These are phyloP conservation scores for Grantiella picta DNA, from an alignment of 2,113 vertebrate genomes.

Conservation along the genomic window DNA sequence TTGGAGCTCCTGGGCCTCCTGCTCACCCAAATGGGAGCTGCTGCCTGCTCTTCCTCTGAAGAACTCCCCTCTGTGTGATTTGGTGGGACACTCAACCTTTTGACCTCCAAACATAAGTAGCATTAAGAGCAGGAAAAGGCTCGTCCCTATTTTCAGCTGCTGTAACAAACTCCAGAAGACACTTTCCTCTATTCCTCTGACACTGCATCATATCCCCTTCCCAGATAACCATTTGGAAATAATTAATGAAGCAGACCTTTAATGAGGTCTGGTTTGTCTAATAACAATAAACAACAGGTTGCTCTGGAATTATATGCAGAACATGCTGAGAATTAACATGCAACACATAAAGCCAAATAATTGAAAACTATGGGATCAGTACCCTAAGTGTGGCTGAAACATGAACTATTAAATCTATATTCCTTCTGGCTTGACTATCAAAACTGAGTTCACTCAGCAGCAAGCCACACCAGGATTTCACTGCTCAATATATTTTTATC, in stretches of 20 bases:
- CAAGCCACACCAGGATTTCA: not conserved
- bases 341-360: not conserved
- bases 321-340: not conserved
- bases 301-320: not conserved
- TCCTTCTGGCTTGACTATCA: not conserved
- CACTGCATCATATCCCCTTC: not conserved
- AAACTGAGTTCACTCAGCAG: not conserved
- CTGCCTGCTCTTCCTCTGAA: not conserved
- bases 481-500: conserved; percentile 35
- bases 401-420: not conserved
- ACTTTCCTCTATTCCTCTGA: not conserved
- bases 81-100: not conserved
- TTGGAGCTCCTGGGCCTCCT: not conserved
- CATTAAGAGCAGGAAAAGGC: not conserved
- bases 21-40: not conserved
- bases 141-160: not conserved
- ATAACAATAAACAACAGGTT: not conserved
- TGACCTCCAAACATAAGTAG: not conserved
- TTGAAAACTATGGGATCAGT: not conserved
- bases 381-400: not conserved
- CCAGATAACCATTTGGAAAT: not conserved
- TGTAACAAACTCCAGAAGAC: not conserved
- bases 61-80: not conserved
- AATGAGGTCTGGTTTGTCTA: not conserved
- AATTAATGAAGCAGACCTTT: not conserved